Base-by-base conservation (phyloP, 2,113 vertebrate genomes). In the Micronycteris hirsuta region DNA sequence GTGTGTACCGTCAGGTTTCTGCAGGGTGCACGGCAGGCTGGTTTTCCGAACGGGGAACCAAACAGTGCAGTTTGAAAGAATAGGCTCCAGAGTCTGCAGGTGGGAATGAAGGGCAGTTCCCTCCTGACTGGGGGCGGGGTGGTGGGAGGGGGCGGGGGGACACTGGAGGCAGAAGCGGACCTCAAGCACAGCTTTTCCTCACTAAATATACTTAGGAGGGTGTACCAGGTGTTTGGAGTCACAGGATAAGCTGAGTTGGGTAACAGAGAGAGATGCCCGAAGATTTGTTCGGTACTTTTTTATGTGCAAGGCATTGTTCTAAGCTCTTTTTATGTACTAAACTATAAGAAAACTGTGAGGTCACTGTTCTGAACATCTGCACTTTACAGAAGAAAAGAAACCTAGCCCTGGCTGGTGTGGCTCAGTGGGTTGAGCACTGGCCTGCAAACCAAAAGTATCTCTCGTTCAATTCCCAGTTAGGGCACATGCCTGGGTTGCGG, bases 371-470 rank as follows among this genome's bases (percentile, higher is more conserved):
- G 88, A 63, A 41, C 6, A 26, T 49, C 36, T 73, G 22, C 20
- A 22, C 38, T 84, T 54, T 54, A 20, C 49, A 87, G 41, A 71
- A 80, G 65, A 47, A 73, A 76, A 88, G 45, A 95, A 47, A 76
- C 88, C 9, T 41, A 56, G 58, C 58, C 58, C 58, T 61, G 26
- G 58, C 24, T 61, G 24, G 58, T 61, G 58, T 28, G 58, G 24
- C 58, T 61, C 58, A 61, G 58, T 61, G 58, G 58, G 7, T 61
- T 61, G 58, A 61, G 24, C 24, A 56, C 58, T 61, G 58, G 58
- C 20, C 58, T 61, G 24, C 58, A 61, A 61, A 61, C 58, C 58
- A 61, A 61, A 61, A 61, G 58, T 24, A 61, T 61, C 26, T 26
- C 58, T 61, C 10, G 24, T 61, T 26, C 26, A 12, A 12, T 61